These are phyloP conservation scores for Chloroclystis v-ata DNA, from an alignment of 2,888 invertebrate genomes.

Conservation along the genomic window DNA sequence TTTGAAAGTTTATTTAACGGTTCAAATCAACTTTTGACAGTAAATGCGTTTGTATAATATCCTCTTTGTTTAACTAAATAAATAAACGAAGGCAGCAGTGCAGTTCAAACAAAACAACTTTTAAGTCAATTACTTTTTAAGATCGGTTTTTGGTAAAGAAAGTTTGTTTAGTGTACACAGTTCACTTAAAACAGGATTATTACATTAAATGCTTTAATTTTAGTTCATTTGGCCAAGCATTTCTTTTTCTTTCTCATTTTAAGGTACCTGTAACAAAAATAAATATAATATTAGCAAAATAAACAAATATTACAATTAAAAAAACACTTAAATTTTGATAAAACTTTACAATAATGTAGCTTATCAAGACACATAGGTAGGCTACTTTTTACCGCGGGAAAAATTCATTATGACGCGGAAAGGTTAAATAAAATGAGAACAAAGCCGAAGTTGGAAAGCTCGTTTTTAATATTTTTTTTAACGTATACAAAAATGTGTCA, in stretches of 20 bases:
- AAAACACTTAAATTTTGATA: no score
- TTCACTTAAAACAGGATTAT: constrained; percentile 32
- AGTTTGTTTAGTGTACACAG: constrained; percentile 41
- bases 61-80: constrained; percentile 50
- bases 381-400: no score
- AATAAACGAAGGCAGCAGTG: constrained; percentile 64
- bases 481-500: constrained; percentile 2
- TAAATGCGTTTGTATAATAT: constrained; percentile 19
- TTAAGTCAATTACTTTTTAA: constrained; percentile 68
- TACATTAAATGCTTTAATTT: constrained; percentile 32
- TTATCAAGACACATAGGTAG: no score
- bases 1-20: constrained; percentile 25
- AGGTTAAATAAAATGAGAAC: no score
- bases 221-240: constrained; percentile 37
- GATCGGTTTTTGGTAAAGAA: constrained; percentile 53
- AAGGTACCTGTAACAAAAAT: constrained; percentile 53
- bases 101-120: constrained; percentile 50
- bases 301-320: neutral
- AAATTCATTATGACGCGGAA: no score
- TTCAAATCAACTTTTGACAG: constrained; percentile 32
- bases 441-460: no score
- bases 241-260: constrained; percentile 75
- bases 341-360: no score
- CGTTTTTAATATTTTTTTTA: neutral
- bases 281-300: neutral